Percentiles rank a stretch among this genome's conserved stretches.
Conservation (phyloP, 2,888 invertebrate genomes). For the Chironomus tentans region DNA sequence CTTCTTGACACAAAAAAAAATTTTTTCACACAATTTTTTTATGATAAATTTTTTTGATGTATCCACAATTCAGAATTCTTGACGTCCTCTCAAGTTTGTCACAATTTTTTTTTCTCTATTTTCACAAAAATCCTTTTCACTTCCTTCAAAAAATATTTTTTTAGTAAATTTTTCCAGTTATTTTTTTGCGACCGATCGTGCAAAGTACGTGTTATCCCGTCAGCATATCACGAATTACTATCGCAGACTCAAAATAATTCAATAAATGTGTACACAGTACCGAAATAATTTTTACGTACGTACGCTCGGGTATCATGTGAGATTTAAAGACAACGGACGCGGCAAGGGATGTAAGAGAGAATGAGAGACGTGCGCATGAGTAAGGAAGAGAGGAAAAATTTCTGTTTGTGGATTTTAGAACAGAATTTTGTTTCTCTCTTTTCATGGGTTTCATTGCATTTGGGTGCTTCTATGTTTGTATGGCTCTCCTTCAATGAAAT, state of each 20-base stretch:
- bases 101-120: background rate
- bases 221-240: conserved; percentile 23
- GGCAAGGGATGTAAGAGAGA: background rate
- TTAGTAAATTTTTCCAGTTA: background rate
- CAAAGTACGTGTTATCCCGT: conserved; percentile 11
- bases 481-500: too few species aligned
- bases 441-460: too few species aligned
- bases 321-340: background rate
- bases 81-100: background rate
- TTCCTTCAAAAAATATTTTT: background rate
- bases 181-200: background rate
- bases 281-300: background rate
- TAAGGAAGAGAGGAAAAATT: too few species aligned
- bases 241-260: conserved; percentile 21
- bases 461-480: too few species aligned
- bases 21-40: background rate
- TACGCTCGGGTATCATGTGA: background rate
- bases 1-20: background rate
- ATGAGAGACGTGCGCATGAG: background rate
- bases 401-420: too few species aligned
- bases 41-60: background rate
- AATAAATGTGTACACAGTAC: background rate
- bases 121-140: background rate
- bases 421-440: too few species aligned
- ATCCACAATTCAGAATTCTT: background rate